A percentile compares a stretch with the other conserved stretches of the same genome.
Conservation (phyloP, 37 sponge, comb jelly and placozoan genomes). For the Halisarca cf. caerulea region DNA sequence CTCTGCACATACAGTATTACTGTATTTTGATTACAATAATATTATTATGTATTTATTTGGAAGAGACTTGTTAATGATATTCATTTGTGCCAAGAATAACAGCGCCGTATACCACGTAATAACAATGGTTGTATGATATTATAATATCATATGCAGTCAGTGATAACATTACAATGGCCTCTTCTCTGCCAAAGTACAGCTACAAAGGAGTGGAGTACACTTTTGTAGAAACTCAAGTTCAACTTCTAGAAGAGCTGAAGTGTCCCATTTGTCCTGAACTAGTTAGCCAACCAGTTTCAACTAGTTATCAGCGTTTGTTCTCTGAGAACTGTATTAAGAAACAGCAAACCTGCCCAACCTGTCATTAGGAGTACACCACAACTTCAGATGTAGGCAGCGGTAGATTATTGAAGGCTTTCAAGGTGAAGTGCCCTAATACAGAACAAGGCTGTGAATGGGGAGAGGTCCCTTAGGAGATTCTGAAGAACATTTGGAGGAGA, state of each 20-base stretch:
- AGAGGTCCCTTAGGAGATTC: slow-evolving; percentile 34
- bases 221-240: background rate
- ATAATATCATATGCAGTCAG: too few relatives aligned
- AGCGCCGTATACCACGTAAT: too few relatives aligned
- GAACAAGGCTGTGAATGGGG: slow-evolving; percentile 53
- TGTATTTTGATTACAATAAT: too few relatives aligned
- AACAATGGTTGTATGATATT: too few relatives aligned
- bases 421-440: slow-evolving; percentile 46
- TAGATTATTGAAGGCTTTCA: slow-evolving; percentile 36
- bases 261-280: slow-evolving; percentile 23
- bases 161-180: too few relatives aligned
- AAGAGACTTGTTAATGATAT: too few relatives aligned
- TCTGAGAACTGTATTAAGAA: background rate
- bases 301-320: slow-evolving; percentile 7
- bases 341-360: background rate
- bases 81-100: too few relatives aligned
- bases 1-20: too few relatives aligned
- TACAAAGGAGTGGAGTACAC: slow-evolving; percentile 10
- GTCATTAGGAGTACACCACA: slow-evolving; percentile 4
- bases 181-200: background rate
- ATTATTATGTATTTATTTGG: too few relatives aligned
- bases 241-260: slow-evolving; percentile 11
- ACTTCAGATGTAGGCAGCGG: slow-evolving; percentile 32
- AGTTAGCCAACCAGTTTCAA: background rate
- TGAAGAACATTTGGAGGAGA: slow-evolving; percentile 15